Base-by-base conservation (phyloP, 1,140 invertebrate species). In the Camponotus vicinus region DNA sequence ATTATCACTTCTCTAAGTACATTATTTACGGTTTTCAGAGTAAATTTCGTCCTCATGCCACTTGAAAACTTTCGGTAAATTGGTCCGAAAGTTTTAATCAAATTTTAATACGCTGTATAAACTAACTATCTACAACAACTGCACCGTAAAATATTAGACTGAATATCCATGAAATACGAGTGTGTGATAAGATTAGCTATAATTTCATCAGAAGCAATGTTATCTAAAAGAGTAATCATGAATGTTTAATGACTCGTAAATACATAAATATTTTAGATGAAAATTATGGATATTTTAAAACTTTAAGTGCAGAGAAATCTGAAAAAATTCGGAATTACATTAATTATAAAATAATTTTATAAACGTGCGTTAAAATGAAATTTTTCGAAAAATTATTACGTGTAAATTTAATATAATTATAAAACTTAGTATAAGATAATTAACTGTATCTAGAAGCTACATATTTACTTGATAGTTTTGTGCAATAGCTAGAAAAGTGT, bases 101-200 rank as follows among this genome's bases (percentile, higher is more conserved):
- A 83, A 83, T 83, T 82, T 83, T 75, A 61, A 83, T 75, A 75
- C 79, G 52, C 69, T 75, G 75, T 13, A 9, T 75, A 73, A 83
- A 83, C 79, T 75, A 83, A 75, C 55, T 82, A 73, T 73, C 27
- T 83, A 75, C 57, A 55, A 63, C 40, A 34, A 34, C 69, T 75
- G n/a, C 32, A 42, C n/a, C 55, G 27, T 80, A 67, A 83, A 83
- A 75, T 83, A 83, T 73, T 69, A 83, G 27, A 18, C 9, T 63
- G 40, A n/a, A 67, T 45, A 55, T 61, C 21, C 67, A 27, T 37
- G 63, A 79, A 80, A 80, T 42, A 8, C 32, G 27, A 34, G 32
- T 8, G 18, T 37, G 18, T n/a, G 63, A 21, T 27, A 61, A 40
- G 61, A 75, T 73, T 83, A 75, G 49, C 21, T 61, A 45, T 13